Evolutionary conservation across 2,888 invertebrate genomes (phyloP).

Genomic region (Caenorhabditis sulstoni): DNA sequence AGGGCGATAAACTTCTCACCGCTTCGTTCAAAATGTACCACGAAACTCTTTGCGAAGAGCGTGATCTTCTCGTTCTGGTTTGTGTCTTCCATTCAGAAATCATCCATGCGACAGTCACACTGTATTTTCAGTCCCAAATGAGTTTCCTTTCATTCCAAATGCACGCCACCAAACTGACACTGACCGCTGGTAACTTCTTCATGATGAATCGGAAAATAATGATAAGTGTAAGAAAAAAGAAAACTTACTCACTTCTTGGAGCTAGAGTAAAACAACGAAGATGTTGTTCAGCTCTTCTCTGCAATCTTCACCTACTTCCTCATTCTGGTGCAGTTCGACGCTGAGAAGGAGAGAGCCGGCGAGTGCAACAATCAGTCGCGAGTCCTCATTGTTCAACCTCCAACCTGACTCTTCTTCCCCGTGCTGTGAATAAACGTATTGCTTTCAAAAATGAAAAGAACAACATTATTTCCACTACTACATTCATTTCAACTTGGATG

Average conservation of each 20-base stretch:
- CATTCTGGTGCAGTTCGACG: constrained; percentile 65
- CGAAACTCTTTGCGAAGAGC: constrained; percentile 68
- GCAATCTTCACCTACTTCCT: constrained; percentile 71
- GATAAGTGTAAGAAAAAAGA: constrained; percentile 57
- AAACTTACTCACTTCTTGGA: too few relatives aligned
- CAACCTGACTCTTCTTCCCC: constrained; percentile 11
- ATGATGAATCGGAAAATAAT: constrained; percentile 70
- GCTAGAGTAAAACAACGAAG: not conserved
- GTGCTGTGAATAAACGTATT: not conserved
- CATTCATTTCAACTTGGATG: too few relatives aligned
- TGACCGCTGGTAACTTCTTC: constrained; percentile 68
- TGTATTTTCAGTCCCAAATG: constrained; percentile 67
- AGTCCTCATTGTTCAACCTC: constrained; percentile 53
- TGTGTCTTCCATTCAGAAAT: too few relatives aligned
- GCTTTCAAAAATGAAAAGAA: not conserved
- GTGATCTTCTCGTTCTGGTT: constrained; percentile 68
- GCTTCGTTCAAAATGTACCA: constrained; percentile 72
- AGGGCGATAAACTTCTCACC: constrained; percentile 66
- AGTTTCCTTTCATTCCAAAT: constrained; percentile 70
- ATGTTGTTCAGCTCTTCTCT: constrained; percentile 61
- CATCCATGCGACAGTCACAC: too few relatives aligned
- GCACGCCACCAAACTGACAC: constrained; percentile 68
- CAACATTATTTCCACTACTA: too few relatives aligned
- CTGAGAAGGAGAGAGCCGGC: constrained; percentile 48
- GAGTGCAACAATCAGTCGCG: constrained; percentile 51